Evolutionary conservation across 2,113 vertebrate genomes (phyloP).

Genomic region (Gallinago media): DNA sequence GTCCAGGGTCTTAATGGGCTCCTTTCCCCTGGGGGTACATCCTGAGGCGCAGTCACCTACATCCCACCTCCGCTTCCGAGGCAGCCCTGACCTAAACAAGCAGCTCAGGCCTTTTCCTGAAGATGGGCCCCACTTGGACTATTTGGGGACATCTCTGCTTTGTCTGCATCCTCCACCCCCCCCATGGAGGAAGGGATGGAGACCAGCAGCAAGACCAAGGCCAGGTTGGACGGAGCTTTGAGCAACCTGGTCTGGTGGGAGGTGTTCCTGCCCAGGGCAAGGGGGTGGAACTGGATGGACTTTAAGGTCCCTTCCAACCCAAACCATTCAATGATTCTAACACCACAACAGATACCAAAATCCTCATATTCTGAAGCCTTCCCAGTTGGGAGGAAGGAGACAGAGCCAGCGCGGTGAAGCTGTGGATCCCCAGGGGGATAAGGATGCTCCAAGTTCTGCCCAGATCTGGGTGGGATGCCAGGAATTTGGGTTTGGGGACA

Average conservation of each 20-base stretch:
- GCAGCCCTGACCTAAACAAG: neutral
- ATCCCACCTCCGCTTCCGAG: accelerated
- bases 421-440: neutral
- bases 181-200: neutral
- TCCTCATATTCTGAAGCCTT: neutral
- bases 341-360: neutral
- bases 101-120: neutral
- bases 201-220: neutral
- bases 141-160: neutral
- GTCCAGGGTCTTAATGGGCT: neutral
- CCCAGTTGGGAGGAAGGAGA: neutral
- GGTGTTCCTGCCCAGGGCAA: neutral
- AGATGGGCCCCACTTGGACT: neutral
- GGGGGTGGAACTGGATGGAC: neutral
- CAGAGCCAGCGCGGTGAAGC: accelerated
- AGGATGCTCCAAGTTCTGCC: neutral
- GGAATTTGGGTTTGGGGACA: neutral
- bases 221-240: neutral
- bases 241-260: neutral
- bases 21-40: neutral
- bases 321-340: neutral
- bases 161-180: too few relatives aligned
- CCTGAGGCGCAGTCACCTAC: neutral
- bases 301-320: neutral
- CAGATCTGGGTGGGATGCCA: neutral